Evolutionary conservation across 2,888 invertebrate genomes (phyloP).

Genomic region (Aradus depressus): DNA sequence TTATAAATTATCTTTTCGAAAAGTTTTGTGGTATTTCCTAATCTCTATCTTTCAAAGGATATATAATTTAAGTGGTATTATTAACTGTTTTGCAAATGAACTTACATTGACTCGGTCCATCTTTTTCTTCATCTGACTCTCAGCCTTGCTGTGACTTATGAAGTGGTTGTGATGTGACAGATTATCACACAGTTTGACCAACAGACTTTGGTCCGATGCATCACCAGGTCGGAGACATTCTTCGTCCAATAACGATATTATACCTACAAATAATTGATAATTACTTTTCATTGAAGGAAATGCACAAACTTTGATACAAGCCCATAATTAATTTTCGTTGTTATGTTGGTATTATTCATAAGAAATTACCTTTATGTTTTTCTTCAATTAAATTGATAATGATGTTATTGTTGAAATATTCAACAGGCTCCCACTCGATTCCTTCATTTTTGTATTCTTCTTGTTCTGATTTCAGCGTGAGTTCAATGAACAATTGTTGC

Average conservation of each 20-base stretch:
- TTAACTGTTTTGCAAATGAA: too few species aligned
- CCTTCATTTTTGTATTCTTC: conserved; percentile 85
- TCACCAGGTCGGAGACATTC: conserved; percentile 86
- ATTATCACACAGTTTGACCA: conserved; percentile 65
- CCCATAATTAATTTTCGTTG: neutral
- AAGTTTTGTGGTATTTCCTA: too few species aligned
- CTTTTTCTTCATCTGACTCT: conserved; percentile 65
- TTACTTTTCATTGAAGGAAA: neutral
- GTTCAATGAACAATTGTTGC: conserved; percentile 84
- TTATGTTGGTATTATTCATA: too few species aligned
- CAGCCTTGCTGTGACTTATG: conserved; percentile 68
- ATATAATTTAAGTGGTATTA: too few species aligned
- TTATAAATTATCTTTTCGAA: too few species aligned
- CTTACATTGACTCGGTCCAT: conserved; percentile 70
- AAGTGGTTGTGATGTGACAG: conserved; percentile 69
- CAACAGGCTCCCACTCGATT: conserved; percentile 80
- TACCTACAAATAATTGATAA: conserved; percentile 42
- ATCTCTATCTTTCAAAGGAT: too few species aligned
- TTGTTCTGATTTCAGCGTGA: conserved; percentile 83
- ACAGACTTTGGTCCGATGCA: conserved; percentile 66
- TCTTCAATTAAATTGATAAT: conserved; percentile 88
- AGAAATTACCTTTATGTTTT: conserved; percentile 56
- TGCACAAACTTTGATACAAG: neutral
- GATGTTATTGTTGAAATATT: conserved; percentile 85
- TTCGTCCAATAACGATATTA: conserved; percentile 78